Base-by-base conservation (phyloP, 2,888 invertebrate species). In the Cephus spinipes region DNA sequence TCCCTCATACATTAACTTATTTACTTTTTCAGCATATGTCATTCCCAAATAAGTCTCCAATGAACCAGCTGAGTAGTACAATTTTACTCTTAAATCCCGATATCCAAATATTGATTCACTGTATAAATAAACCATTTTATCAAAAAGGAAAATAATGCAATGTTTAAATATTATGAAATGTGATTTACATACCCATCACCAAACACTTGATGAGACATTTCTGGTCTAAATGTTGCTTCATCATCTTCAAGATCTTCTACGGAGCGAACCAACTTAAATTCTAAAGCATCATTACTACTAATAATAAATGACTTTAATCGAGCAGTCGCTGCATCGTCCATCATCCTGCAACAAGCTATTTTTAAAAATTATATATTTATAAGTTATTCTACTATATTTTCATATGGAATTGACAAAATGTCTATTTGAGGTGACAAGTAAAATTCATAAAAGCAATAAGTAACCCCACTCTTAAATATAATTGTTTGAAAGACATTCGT, bases 91-190 rank as follows among this genome's bases (percentile, higher is more conserved):
- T 68, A 99, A 92, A 87, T 97, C 96, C 88, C 96, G 95, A 90
- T 98, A 99, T 4, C 99, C 99, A 93, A 98, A 98, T 90, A 99
- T 98, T 81, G 95, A 96, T 92, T 99, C 99, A 87, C 94, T 94
- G 88, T 40, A 92, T 35, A 91, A 81, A 81, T 74, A 81, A 80
- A 83, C 81, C 81, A 32, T 75, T 32, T 34, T 36, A 33, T 23
- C 30, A 68, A 33, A 75, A 73, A 36, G 11, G 3, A 30, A 81
- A 73, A 90, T 86, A 77, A 79, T 75, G 77, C 78, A 82, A 81
- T 83, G 30, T 73, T 77, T 55, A 55, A 55, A 40, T 40, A 40
- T 15, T 55, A 55, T 23, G 2, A 55, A 55, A 55, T 15, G 15
- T 55, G 23, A 73, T 81, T 71, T 68, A 80, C 90, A 85, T 88